These are phyloP conservation scores for Drosophila asahinai DNA, from an alignment of 1,140 invertebrate species.

Conservation along the genomic window DNA sequence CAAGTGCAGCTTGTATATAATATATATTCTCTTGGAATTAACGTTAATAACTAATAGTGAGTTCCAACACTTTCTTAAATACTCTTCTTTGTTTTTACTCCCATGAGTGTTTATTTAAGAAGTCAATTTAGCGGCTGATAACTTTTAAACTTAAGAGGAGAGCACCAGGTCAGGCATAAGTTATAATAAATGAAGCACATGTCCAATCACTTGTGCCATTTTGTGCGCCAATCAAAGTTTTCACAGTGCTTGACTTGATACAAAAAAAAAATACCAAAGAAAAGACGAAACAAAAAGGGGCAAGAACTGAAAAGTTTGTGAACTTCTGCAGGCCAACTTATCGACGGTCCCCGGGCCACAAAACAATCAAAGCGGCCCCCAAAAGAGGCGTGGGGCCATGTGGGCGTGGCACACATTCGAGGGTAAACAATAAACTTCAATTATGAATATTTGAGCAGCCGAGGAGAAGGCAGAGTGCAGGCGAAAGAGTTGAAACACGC, in stretches of 20 bases:
- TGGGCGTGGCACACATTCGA: constrained; percentile 41
- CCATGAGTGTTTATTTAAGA: constrained; percentile 5
- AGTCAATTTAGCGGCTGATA: constrained; percentile 5
- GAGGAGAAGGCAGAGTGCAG: constrained; percentile 27
- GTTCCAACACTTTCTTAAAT: not conserved
- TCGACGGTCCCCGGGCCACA: constrained; percentile 55
- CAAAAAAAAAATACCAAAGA: constrained; percentile 2
- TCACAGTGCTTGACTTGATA: constrained; percentile 30
- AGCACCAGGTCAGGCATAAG: constrained; percentile 20
- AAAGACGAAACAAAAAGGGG: constrained; percentile 21
- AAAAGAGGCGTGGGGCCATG: not conserved
- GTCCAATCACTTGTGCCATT: constrained; percentile 54
- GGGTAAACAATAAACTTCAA: constrained; percentile 78
- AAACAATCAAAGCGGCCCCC: constrained; percentile 69
- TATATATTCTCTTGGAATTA: no score
- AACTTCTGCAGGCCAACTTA: constrained; percentile 53
- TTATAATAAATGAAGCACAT: constrained; percentile 43
- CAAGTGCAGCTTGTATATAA: not conserved
- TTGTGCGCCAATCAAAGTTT: constrained; percentile 51
- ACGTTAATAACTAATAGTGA: not conserved
- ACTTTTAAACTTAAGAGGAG: not conserved
- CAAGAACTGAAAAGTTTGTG: constrained; percentile 38
- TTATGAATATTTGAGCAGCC: constrained; percentile 74
- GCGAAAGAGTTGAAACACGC: constrained; percentile 48
- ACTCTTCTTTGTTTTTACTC: no score